phyloP scores from a whole-genome alignment of 1,140 invertebrate genomes.

The Pseudomyrmex flavicornis region DNA sequence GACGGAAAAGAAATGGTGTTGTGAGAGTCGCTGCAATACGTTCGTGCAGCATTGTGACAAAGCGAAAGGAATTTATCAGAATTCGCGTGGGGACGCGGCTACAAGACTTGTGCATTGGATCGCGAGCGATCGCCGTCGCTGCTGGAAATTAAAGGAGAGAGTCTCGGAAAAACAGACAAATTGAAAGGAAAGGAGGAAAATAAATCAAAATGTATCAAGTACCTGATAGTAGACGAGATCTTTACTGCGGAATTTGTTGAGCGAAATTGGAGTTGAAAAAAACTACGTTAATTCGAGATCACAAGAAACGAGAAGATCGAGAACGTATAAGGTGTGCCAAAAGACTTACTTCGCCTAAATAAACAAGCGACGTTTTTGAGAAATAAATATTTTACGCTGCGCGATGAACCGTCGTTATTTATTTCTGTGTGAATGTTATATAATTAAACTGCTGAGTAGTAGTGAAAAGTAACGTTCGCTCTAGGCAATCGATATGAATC shows the following conservation, averaged over 20 bases:
- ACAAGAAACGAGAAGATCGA: background rate
- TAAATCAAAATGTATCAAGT: conserved; percentile 22
- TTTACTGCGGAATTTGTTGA: background rate
- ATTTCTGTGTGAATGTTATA: conserved; percentile 19
- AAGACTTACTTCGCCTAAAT: background rate
- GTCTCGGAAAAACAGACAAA: background rate
- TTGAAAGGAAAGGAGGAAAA: background rate
- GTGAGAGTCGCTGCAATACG: background rate
- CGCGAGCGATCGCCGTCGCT: conserved; percentile 17
- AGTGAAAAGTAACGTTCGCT: background rate
- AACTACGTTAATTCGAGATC: background rate
- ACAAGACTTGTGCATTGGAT: conserved; percentile 46
- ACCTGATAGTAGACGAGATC: conserved; percentile 31
- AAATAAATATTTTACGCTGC: conserved; percentile 7
- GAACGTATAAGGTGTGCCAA: background rate
- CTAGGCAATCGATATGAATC: conserved; percentile 17
- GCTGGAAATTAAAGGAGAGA: conserved; percentile 34
- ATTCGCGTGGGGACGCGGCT: conserved; percentile 17
- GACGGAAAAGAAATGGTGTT: background rate
- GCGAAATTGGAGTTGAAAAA: background rate
- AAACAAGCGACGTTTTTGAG: background rate
- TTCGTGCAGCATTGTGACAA: conserved; percentile 13
- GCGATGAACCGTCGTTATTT: conserved; percentile 12
- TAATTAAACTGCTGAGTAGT: conserved; percentile 9
- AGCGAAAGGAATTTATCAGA: conserved; percentile 27